Evolutionary conservation across 2,797 vertebrate species (phyloP), one percentile per base, ranked within the genome.

Genomic region (Somateria mollissima): DNA sequence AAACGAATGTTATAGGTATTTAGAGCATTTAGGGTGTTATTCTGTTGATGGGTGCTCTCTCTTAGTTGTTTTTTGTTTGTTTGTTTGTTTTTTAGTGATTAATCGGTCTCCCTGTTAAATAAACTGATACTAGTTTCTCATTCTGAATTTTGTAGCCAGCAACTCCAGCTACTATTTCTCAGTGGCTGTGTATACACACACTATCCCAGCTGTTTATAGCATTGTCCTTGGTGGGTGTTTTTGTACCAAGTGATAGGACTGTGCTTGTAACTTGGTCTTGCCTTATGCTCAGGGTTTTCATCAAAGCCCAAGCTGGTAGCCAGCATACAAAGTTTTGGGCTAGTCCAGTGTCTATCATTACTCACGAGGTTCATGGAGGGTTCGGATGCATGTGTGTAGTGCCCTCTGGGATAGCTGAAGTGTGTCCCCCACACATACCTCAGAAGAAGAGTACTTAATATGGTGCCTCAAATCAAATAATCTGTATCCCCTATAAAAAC

Each of bases 341-440:
- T 71, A 54, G 13, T 70, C 41, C 41, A 17, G 34, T 79, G 78
- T 84, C 39, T 32, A 2, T 30, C 5, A 0, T 15, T 60, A 30
- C 10, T 28, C 58, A 16, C 34, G 56, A 61, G 7, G 3, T 51
- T 84, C 3, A 1, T 4, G 8, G 20, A 81, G 58, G 19, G 17
- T 75, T 64, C 0, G 0, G 22, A 5, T 10, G 27, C 21, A 41
- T 17, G 24, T 17, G 27, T 53, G 21, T 8, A 66, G 21, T 24
- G 16, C 21, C 37, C 37, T 45, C 61, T 67, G 71, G 11, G 43
- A 28, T 43, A 65, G 30, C 25, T 66, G 28, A 53, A 60, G 3
- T 7, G 0, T 70, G 3, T 8, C 0, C 61, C 41, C 27, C 51
- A 62, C 20, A 37, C 20, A 19, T 80, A 17, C 7, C 20, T 69